Conservation (phyloP, 2,888 invertebrate species). For the Microdon myrmicae region DNA sequence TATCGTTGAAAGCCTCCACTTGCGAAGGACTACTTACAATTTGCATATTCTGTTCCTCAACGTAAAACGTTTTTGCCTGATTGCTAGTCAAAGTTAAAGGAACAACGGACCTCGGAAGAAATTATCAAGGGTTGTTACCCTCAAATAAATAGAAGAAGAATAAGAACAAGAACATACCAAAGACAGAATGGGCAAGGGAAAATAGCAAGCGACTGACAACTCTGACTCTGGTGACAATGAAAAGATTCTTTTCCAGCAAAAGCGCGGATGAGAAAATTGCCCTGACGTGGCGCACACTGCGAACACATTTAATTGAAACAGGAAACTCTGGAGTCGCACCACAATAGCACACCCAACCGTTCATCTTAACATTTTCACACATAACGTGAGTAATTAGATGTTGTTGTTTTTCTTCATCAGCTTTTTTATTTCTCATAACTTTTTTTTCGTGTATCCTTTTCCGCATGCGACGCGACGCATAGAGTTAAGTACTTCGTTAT, state of each 20-base stretch:
- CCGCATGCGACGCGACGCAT: slow-evolving; percentile 18
- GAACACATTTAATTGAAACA: slow-evolving; percentile 41
- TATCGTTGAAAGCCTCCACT: too few relatives aligned
- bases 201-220: too few relatives aligned
- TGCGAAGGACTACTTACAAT: too few relatives aligned
- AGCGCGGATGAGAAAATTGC: slow-evolving; percentile 44
- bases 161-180: background rate
- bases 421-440: too few relatives aligned
- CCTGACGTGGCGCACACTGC: slow-evolving; percentile 10
- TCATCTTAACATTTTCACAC: slow-evolving; percentile 41
- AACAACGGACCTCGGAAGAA: too few relatives aligned
- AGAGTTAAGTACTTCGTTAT: slow-evolving; percentile 25
- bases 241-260: slow-evolving; percentile 33
- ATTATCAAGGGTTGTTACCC: slow-evolving; percentile 9
- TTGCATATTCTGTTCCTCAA: too few relatives aligned
- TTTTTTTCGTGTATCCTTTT: background rate
- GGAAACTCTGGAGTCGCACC: slow-evolving; percentile 37
- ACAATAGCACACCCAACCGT: slow-evolving; percentile 27
- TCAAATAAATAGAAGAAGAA: too few relatives aligned
- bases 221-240: slow-evolving; percentile 31
- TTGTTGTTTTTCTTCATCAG: slow-evolving; percentile 10
- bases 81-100: too few relatives aligned
- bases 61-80: too few relatives aligned
- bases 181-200: too few relatives aligned
- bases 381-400: slow-evolving; percentile 50